Evolutionary conservation across 2,888 invertebrate species (phyloP).

Genomic region (Netelia melanura): DNA sequence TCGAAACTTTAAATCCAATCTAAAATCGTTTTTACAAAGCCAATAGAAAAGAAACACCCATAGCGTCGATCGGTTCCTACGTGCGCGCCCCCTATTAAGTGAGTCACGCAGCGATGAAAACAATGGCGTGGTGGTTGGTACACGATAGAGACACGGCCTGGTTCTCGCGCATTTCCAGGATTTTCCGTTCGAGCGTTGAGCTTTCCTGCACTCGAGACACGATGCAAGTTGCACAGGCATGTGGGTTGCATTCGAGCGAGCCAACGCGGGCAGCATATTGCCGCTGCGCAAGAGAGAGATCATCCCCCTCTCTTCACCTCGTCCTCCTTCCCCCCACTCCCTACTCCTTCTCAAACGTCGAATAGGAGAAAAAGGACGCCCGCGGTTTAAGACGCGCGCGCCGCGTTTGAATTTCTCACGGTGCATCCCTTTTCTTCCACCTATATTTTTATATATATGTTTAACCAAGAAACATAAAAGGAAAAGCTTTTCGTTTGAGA

Average conservation of each 20-base stretch:
- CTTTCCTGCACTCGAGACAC: conserved; percentile 66
- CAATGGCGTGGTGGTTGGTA: conserved; percentile 53
- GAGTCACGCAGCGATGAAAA: neutral
- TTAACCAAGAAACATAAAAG: too few relatives aligned
- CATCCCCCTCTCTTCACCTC: conserved; percentile 4
- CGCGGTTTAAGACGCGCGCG: neutral
- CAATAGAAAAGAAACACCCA: too few relatives aligned
- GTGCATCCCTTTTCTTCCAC: neutral
- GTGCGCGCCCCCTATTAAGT: neutral
- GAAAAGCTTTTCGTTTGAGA: too few relatives aligned
- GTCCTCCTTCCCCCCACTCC: neutral
- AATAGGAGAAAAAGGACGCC: neutral
- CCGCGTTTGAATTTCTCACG: neutral
- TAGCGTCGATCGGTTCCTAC: neutral
- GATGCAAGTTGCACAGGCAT: conserved; percentile 65
- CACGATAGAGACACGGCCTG: conserved; percentile 2
- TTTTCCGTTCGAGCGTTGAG: conserved; percentile 67
- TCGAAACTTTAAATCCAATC: too few relatives aligned
- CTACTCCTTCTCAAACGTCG: neutral
- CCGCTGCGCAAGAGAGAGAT: conserved; percentile 1
- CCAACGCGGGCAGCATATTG: neutral
- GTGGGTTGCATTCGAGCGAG: conserved; percentile 49
- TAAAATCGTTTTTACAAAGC: too few relatives aligned
- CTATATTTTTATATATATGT: too few relatives aligned
- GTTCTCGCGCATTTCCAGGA: conserved; percentile 35